Conservation (phyloP, 2,113 vertebrate species). For the Cathartes aura region DNA sequence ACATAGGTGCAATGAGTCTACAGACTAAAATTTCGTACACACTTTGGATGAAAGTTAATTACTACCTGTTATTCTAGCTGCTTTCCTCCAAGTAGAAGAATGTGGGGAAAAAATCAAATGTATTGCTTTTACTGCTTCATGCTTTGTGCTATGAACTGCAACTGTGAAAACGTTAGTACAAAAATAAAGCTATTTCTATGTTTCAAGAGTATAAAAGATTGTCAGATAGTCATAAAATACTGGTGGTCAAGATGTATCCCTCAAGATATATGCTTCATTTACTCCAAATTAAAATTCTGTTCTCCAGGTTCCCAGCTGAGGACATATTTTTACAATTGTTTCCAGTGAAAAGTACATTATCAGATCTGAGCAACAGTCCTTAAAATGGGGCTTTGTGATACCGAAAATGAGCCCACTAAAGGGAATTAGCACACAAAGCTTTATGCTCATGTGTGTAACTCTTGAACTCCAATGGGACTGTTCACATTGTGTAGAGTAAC, state of each 20-base stretch:
- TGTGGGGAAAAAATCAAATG: neutral
- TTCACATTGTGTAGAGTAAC: neutral
- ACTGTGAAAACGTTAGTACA: neutral
- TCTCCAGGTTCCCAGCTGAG: neutral
- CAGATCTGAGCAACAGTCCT: neutral
- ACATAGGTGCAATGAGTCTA: neutral
- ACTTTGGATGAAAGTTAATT: conserved; percentile 42
- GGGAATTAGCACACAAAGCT: neutral
- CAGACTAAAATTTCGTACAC: conserved; percentile 11
- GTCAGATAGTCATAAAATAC: neutral
- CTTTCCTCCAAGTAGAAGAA: neutral
- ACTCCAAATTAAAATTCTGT: neutral
- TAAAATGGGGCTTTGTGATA: neutral
- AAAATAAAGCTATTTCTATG: neutral
- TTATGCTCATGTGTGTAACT: neutral
- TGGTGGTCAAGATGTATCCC: neutral
- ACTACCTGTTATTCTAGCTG: neutral
- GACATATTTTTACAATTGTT: neutral
- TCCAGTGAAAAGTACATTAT: neutral
- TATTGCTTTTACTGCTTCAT: neutral
- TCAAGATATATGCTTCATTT: neutral
- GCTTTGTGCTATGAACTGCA: neutral
- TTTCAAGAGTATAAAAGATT: neutral
- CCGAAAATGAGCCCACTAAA: neutral
- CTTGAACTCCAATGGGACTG: neutral